phyloP scores from a whole-genome alignment of 2,797 vertebrate genomes.

The Lacerta agilis region DNA sequence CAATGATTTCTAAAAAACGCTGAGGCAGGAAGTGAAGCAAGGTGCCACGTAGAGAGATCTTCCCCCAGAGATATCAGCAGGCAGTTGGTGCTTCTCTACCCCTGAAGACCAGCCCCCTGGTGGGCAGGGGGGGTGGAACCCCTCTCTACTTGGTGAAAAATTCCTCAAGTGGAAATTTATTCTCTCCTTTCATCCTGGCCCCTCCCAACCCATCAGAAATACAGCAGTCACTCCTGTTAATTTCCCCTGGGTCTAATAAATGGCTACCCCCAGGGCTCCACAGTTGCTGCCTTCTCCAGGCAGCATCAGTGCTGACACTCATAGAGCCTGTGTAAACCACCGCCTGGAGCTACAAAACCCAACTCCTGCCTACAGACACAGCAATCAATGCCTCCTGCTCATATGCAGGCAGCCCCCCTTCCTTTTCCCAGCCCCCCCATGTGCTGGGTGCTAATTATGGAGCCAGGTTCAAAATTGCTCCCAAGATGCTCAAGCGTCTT shows the following conservation, averaged over 20 bases:
- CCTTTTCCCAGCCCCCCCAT: background rate
- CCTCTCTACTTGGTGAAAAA: background rate
- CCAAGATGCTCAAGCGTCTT: conserved; percentile 10
- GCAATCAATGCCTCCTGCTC: conserved; percentile 10
- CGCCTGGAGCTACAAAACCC: conserved; percentile 33
- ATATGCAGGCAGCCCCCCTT: background rate
- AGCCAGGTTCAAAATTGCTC: conserved; percentile 37
- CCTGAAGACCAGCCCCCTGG: background rate
- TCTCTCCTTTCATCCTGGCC: background rate
- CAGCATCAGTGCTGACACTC: conserved; percentile 26
- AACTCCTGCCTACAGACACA: conserved; percentile 21
- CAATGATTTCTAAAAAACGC: background rate
- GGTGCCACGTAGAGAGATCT: background rate
- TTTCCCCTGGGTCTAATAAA: conserved; percentile 46
- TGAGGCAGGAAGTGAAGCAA: background rate
- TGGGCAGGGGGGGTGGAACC: background rate
- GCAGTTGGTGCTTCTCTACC: background rate
- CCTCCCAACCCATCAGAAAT: conserved; percentile 24
- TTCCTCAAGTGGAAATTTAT: conserved; percentile 35
- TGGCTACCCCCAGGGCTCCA: conserved; percentile 23
- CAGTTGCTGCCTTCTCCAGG: conserved; percentile 1
- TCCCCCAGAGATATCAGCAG: background rate
- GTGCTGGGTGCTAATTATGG: conserved; percentile 38
- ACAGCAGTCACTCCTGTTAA: conserved; percentile 31
- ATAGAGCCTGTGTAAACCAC: conserved; percentile 22